phyloP scores from a whole-genome alignment of 2,888 invertebrate genomes.

The Macrosoma leucophasiata region DNA sequence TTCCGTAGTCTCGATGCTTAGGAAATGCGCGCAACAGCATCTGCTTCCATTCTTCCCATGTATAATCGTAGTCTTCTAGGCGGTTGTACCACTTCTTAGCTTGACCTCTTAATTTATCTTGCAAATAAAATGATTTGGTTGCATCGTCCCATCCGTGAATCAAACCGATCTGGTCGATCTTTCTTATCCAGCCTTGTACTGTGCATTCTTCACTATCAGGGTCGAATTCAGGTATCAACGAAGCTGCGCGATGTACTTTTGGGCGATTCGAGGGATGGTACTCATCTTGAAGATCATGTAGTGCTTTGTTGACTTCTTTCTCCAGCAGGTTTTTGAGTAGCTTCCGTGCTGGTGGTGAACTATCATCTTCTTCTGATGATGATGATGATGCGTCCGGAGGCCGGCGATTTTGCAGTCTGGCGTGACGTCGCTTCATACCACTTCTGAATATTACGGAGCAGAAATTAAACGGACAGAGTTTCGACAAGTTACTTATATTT shows the following conservation, averaged over 20 bases:
- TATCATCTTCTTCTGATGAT: too few species aligned
- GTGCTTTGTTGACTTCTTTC: too few species aligned
- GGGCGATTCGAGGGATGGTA: too few species aligned
- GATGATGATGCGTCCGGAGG: too few species aligned
- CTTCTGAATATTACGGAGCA: too few species aligned
- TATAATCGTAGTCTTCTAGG: constrained; percentile 28
- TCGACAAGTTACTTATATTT: too few species aligned
- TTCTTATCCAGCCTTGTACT: constrained; percentile 20
- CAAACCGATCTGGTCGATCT: constrained; percentile 24
- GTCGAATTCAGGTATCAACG: constrained; percentile 9
- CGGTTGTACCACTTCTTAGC: constrained; percentile 28
- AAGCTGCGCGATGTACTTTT: constrained; percentile 16
- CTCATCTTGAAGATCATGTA: too few species aligned
- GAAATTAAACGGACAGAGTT: too few species aligned
- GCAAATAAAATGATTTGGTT: constrained; percentile 24
- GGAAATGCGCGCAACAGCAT: constrained; percentile 29
- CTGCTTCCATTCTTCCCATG: constrained; percentile 30
- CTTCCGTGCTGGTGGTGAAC: too few species aligned
- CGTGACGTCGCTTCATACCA: too few species aligned
- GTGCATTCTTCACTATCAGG: constrained; percentile 22
- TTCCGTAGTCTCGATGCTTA: constrained; percentile 24
- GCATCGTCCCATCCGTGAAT: constrained; percentile 27
- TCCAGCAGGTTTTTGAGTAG: too few species aligned
- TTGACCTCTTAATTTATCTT: constrained; percentile 28
- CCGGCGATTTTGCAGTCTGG: too few species aligned